Percentiles rank a stretch among this genome's conserved stretches.
Conservation (phyloP, 2,888 invertebrate genomes). For the Aphodius granarius region DNA sequence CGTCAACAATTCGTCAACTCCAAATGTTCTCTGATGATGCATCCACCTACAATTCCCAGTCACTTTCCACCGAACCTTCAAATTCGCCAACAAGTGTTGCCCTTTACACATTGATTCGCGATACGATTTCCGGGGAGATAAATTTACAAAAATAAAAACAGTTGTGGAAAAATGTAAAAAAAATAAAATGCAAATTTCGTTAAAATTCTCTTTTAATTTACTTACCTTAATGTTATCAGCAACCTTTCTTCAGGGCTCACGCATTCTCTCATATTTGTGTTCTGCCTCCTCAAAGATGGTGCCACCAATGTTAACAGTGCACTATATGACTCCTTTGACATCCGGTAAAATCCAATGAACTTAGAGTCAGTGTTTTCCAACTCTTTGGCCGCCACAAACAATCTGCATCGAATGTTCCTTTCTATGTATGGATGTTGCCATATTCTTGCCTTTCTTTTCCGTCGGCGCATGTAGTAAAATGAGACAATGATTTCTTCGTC, state of each 20-base stretch:
- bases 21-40: neutral
- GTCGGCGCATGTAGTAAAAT: neutral
- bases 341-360: neutral
- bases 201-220: neutral
- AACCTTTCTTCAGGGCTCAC: neutral
- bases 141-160: neutral
- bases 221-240: slow-evolving; percentile 3
- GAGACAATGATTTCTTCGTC: neutral
- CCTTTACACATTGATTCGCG: neutral
- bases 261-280: slow-evolving; percentile 7
- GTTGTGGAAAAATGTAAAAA: neutral
- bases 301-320: neutral
- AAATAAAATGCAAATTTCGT: neutral
- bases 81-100: neutral
- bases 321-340: neutral
- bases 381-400: slow-evolving; percentile 1
- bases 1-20: no score
- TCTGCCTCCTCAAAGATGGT: neutral
- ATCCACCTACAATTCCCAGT: neutral
- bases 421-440: slow-evolving; percentile 5
- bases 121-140: neutral
- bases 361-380: neutral
- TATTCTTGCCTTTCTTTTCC: neutral
- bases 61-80: neutral
- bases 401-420: neutral